These are phyloP conservation scores for Danaus plexippus DNA, from an alignment of 1,140 invertebrate species.

Conservation along the genomic window DNA sequence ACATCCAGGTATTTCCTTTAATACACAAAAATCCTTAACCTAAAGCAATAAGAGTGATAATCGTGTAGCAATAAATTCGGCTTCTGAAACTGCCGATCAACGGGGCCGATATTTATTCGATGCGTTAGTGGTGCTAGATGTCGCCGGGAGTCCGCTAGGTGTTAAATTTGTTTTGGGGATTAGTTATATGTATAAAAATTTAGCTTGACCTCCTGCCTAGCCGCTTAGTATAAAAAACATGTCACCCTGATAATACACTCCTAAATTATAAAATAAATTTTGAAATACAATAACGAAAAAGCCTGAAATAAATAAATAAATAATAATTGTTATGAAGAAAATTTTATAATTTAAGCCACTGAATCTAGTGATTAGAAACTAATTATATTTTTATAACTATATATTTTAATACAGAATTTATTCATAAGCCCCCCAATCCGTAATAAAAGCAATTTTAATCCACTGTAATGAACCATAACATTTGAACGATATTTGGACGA, in stretches of 20 bases:
- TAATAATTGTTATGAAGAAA: too few species aligned
- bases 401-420: too few species aligned
- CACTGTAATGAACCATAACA: too few species aligned
- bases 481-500: too few species aligned
- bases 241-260: neutral
- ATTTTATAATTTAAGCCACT: too few species aligned
- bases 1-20: constrained; percentile 11
- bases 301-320: too few species aligned
- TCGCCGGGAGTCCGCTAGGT: constrained; percentile 47
- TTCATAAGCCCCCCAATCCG: too few species aligned
- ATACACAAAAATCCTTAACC: constrained; percentile 9
- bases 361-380: too few species aligned
- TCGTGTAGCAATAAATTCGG: constrained; percentile 5
- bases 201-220: constrained; percentile 41
- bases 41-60: constrained; percentile 12
- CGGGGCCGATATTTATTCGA: constrained; percentile 55
- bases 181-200: constrained; percentile 38
- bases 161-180: constrained; percentile 46
- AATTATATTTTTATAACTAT: too few species aligned
- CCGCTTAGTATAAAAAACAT: constrained; percentile 4
- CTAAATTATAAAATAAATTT: too few species aligned
- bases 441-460: too few species aligned
- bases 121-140: constrained; percentile 51
- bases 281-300: too few species aligned
- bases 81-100: constrained; percentile 35